phyloP scores from a whole-genome alignment of 2,797 vertebrate genomes.

The Urophycis tenuis region DNA sequence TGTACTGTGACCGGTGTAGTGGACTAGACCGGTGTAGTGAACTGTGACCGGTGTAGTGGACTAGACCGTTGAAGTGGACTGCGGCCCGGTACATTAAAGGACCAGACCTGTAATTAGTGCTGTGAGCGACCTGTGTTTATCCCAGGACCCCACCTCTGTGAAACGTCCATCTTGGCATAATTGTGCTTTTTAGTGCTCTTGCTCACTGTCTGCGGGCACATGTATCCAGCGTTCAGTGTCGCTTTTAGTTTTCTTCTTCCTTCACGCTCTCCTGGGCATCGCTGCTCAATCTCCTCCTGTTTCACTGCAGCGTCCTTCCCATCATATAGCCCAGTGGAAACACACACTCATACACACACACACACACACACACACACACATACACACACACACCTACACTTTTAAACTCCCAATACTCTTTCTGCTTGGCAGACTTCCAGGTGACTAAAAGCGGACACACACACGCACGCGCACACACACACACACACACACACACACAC shows the following conservation, averaged over 20 bases:
- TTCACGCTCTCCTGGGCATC: no score
- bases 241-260: no score
- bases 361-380: background rate
- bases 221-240: no score
- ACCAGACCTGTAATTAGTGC: background rate
- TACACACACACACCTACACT: background rate
- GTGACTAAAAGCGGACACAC: background rate
- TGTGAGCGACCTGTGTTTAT: background rate
- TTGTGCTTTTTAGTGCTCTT: no score
- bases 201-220: no score
- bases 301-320: background rate
- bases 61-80: no score
- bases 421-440: slow-evolving; percentile 8
- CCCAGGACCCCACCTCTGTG: background rate
- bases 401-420: background rate
- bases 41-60: no score
- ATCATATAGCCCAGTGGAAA: background rate
- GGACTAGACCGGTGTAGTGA: no score
- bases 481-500: background rate
- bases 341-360: background rate
- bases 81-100: background rate
- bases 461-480: slow-evolving; percentile 3
- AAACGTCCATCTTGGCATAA: no score
- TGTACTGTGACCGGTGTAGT: no score
- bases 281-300: background rate